Conservation (phyloP, 2,113 vertebrate species). For the Gopherus flavomarginatus region DNA sequence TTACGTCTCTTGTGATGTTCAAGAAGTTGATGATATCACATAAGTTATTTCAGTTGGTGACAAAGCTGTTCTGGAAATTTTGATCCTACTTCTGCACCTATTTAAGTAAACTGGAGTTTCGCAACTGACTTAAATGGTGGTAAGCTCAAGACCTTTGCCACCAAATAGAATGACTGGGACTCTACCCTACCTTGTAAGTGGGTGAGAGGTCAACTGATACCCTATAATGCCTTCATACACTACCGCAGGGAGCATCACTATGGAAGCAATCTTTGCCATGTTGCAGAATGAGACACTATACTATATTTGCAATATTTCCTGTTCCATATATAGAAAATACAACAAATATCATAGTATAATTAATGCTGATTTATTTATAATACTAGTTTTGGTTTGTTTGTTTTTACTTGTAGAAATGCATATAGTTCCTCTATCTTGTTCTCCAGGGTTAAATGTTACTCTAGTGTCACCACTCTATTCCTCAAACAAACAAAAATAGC, state of each 20-base stretch:
- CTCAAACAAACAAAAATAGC: background rate
- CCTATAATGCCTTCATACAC: background rate
- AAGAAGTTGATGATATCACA: background rate
- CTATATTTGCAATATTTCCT: background rate
- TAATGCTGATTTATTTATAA: background rate
- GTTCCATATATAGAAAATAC: background rate
- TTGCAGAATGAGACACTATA: background rate
- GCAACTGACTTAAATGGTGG: background rate
- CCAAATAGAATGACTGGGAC: background rate
- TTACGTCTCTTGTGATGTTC: background rate
- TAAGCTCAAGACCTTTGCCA: background rate
- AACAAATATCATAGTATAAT: background rate
- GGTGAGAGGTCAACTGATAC: background rate
- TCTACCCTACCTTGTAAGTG: background rate
- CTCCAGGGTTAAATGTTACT: background rate
- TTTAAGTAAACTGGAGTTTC: background rate
- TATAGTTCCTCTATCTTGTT: background rate
- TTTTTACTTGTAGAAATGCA: background rate
- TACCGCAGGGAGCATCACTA: background rate
- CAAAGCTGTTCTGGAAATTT: background rate
- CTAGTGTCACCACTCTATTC: background rate
- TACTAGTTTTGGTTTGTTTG: background rate
- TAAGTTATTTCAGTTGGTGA: background rate
- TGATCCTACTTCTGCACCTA: background rate
- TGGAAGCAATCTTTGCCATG: background rate